phyloP scores from a whole-genome alignment of 2,113 vertebrate genomes.

The Eulemur macaco region DNA sequence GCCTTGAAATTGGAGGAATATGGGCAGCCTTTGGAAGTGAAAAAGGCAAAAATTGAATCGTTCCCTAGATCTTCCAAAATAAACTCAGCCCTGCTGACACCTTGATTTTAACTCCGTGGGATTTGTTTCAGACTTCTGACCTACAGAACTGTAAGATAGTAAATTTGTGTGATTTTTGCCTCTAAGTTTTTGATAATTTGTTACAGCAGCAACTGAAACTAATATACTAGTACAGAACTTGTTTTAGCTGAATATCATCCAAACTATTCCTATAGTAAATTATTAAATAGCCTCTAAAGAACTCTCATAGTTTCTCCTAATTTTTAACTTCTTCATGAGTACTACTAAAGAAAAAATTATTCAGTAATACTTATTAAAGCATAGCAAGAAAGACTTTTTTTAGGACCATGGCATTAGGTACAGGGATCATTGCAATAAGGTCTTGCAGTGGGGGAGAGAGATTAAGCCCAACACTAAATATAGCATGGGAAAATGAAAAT shows the following conservation, averaged over 20 bases:
- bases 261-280: not conserved
- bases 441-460: not conserved
- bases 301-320: not conserved
- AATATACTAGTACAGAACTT: not conserved
- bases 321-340: not conserved
- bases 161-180: not conserved
- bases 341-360: not conserved
- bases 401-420: not conserved
- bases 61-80: not conserved
- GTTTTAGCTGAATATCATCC: not conserved
- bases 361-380: not conserved
- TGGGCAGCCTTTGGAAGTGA: not conserved
- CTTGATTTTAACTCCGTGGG: not conserved
- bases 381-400: not conserved
- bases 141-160: not conserved
- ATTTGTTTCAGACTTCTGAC: not conserved
- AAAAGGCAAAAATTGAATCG: not conserved
- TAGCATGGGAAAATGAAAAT: not conserved
- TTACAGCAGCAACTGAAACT: not conserved
- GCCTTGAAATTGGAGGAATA: not conserved
- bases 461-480: not conserved
- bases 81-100: not conserved
- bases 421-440: not conserved
- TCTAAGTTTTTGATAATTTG: not conserved
- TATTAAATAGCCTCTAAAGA: not conserved